phyloP scores from a whole-genome alignment of 2,113 vertebrate species.

The Oreochromis aureus region DNA sequence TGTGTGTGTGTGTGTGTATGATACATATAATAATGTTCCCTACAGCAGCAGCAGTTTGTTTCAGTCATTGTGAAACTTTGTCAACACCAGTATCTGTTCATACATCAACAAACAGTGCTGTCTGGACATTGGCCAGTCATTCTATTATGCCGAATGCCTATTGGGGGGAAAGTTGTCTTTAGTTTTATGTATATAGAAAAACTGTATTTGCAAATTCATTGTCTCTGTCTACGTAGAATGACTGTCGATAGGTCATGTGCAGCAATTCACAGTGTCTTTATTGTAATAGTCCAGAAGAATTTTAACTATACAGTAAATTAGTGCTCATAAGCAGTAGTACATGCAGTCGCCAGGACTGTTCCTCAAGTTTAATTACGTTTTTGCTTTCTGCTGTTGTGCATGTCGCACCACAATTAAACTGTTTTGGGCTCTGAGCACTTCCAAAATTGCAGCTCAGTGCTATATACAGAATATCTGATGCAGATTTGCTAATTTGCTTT shows the following conservation, averaged over 20 bases:
- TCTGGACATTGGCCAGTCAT: background rate
- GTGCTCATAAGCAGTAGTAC: background rate
- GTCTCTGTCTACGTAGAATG: background rate
- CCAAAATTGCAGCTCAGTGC: background rate
- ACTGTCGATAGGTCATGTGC: background rate
- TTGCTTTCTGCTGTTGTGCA: background rate
- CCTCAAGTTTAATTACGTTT: background rate
- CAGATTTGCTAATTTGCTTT: background rate
- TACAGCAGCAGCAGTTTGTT: background rate
- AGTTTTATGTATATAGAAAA: background rate
- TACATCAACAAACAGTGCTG: background rate
- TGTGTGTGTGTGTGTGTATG: too few species aligned
- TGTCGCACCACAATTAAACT: background rate
- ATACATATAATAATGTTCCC: background rate
- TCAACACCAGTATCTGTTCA: background rate
- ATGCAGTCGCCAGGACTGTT: background rate
- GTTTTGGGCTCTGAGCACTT: background rate
- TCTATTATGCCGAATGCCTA: background rate
- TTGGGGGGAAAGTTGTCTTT: background rate
- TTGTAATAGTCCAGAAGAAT: background rate
- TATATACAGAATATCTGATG: background rate
- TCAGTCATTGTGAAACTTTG: background rate
- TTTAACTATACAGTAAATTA: background rate
- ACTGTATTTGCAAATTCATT: background rate
- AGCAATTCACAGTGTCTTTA: background rate